Evolutionary conservation across 2,888 invertebrate species (phyloP).

Genomic region (Tipula confusa): DNA sequence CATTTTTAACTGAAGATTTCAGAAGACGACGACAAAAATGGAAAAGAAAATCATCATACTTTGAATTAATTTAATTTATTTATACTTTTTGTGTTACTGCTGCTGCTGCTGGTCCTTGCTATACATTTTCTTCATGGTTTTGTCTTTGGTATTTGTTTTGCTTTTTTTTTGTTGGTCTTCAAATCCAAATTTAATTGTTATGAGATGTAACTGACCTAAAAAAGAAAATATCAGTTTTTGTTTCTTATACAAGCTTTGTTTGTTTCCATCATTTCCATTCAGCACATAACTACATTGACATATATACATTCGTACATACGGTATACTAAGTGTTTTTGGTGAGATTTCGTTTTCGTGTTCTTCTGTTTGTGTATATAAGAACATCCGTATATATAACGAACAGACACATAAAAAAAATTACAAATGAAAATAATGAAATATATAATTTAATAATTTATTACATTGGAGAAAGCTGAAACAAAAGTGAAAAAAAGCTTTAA

Average conservation of each 20-base stretch:
- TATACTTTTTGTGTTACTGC: background rate
- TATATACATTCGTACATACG: background rate
- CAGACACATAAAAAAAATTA: background rate
- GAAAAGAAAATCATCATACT: background rate
- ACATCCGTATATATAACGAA: background rate
- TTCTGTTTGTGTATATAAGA: background rate
- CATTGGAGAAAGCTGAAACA: background rate
- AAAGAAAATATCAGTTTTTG: background rate
- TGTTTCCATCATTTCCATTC: background rate
- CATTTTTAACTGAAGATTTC: background rate
- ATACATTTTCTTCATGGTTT: too few relatives aligned
- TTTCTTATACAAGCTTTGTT: slow-evolving; percentile 3
- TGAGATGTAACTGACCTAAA: slow-evolving; percentile 21
- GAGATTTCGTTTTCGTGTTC: background rate
- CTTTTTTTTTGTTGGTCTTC: too few relatives aligned
- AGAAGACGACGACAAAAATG: background rate
- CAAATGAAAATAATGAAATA: background rate
- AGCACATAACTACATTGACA: background rate
- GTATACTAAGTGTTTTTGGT: background rate
- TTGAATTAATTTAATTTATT: slow-evolving; percentile 25
- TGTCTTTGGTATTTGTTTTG: slow-evolving; percentile 7
- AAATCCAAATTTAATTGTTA: slow-evolving; percentile 14
- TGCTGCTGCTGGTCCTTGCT: background rate
- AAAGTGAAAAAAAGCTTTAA: background rate
- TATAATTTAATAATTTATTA: slow-evolving; percentile 20